Base-by-base conservation (phyloP, 2,113 vertebrate species). In the Hippocampus barbouri region DNA sequence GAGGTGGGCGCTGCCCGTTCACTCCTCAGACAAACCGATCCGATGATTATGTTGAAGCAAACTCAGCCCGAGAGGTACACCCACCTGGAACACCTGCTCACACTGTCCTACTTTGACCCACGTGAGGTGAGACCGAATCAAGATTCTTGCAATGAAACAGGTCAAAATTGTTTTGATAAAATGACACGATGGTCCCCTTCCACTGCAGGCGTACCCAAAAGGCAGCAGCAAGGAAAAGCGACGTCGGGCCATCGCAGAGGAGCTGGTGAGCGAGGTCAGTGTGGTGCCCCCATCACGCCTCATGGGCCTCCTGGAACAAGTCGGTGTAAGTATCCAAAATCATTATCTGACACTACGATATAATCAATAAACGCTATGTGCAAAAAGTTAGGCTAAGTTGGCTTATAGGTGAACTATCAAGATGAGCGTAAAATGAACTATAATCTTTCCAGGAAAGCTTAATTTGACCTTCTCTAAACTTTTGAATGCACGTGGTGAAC, bases 21-120 rank as follows among this genome's bases (percentile, higher is more conserved):
- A 0, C 93, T 99, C 51, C 89, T 99, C 81, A 94, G 94, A 66
- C 97, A 98, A 70, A 99, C 97, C 0, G 97, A 99, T 79, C 97
- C 97, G 0, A 98, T 99, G 97, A 98, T 99, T 85, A 98, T 98
- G 97, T 76, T 99, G 71, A 99, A 98, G 77, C 97, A 98, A 77
- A 99, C 94, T 2, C 95, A 98, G 80, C 94, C 95, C 0, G 94
- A 98, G 85, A 92, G 97, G 21, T 98, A 96, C 79, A 92, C 91
- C 77, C 97, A 98, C 80, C 83, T 99, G 1, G 96, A 99, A 82
- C 96, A 95, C 78, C 94, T 99, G 75, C 90, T 98, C 60, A 95
- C 95, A 0, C 91, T 95, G 49, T 96, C 96, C 67, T 98, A 98
- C 79, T 99, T 99, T 82, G 96, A 99, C 90, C 96, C 97, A 40